Base-by-base conservation (phyloP, 2,888 invertebrate species). In the Nasonia oneida region DNA sequence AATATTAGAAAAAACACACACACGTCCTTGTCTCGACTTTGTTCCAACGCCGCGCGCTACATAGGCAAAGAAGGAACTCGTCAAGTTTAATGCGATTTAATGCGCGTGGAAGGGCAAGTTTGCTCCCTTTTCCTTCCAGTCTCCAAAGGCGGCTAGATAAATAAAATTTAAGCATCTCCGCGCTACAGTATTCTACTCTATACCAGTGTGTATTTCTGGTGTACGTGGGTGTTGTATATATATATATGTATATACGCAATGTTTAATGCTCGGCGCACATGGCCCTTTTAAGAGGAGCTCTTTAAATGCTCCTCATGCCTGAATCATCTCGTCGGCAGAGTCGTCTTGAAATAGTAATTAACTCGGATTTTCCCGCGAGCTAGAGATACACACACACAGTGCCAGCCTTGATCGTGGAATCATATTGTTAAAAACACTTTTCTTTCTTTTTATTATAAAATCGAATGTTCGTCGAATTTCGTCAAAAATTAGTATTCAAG, bases 91-190 rank as follows among this genome's bases (percentile, higher is more conserved):
- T 23, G 15, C 67, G 33, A n/a, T 67, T 67, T 67, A 67, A 67
- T 50, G 29, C 50, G 29, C 6, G 42, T 53, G n/a, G n/a, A n/a
- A 6, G 29, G 2, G 73, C 73, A 47, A 39, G 73, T 47, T n/a
- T 42, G 23, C 47, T 42, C 29, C 33, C 67, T 33, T 29, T 57
- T n/a, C 37, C 2, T 23, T 42, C 29, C 23, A n/a, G 37, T 37
- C n/a, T 37, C n/a, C 23, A 23, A 14, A 64, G n/a, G 37, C 18
- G 73, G 42, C 39, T 83, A 85, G 86, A 88, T 88, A 89, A 91
- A 90, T 91, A 88, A 89, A 89, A 90, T 90, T 88, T 86, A 87
- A 80, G n/a, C n/a, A 6, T 57, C 73, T n/a, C 2, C 23, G 33
- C 29, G 1, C 6, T 29, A 14, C 29, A 15, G 23, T 37, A 37